A percentile compares a stretch with the other conserved stretches of the same genome.
phyloP scores from a whole-genome alignment of 1,140 invertebrate genomes.

The Drosophila kepulauana region DNA sequence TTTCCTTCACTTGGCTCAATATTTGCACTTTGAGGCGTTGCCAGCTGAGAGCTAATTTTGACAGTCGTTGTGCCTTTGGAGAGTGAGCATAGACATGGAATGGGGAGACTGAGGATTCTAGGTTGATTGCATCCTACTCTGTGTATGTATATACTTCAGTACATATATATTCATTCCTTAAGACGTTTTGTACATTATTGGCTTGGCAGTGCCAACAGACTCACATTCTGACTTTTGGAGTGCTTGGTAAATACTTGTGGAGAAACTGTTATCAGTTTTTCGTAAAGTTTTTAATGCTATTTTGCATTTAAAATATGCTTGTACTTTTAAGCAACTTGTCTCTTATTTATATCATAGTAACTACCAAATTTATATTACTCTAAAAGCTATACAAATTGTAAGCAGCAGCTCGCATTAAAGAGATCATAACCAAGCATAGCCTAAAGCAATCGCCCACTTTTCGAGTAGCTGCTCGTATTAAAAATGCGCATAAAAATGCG shows the following conservation, averaged over 20 bases:
- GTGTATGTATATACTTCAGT: neutral
- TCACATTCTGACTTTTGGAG: conserved; percentile 61
- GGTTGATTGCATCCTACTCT: conserved; percentile 20
- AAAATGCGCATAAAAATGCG: conserved; percentile 66
- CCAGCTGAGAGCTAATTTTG: conserved; percentile 70
- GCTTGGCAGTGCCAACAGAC: conserved; percentile 41
- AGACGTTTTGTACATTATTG: conserved; percentile 65
- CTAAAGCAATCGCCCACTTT: conserved; percentile 14
- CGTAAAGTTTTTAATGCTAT: conserved; percentile 67
- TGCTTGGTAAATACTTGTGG: conserved; percentile 63
- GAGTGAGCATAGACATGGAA: neutral
- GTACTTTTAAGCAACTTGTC: conserved; percentile 42
- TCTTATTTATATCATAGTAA: conserved; percentile 8
- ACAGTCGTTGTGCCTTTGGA: conserved; percentile 34
- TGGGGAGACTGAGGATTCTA: conserved; percentile 1
- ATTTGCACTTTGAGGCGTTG: conserved; percentile 74
- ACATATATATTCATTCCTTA: conserved; percentile 24
- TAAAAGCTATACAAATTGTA: neutral
- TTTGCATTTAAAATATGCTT: conserved; percentile 64
- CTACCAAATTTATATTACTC: neutral
- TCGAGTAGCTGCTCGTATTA: conserved; percentile 16
- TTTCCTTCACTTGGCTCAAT: conserved; percentile 57
- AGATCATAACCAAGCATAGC: conserved; percentile 18
- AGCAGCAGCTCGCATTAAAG: conserved; percentile 14
- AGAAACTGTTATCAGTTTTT: conserved; percentile 70